Evolutionary conservation across 2,113 vertebrate genomes (phyloP).

Genomic region (Cyanoramphus novaezelandiae): DNA sequence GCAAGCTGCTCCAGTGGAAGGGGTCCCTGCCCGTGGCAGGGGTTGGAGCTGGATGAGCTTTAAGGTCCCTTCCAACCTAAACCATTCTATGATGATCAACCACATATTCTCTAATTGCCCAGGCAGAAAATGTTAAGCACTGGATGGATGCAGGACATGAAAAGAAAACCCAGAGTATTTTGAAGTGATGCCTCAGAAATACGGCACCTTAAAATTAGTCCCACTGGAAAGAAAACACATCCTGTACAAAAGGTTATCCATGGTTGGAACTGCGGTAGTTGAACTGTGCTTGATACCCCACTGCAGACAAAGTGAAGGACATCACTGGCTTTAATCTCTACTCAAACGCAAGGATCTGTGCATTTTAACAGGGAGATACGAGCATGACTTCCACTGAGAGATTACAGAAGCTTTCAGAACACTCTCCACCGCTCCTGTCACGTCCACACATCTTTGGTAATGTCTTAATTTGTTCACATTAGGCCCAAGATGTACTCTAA

Average conservation of each 20-base stretch:
- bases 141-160: background rate
- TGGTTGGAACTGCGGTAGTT: background rate
- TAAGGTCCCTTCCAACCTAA: background rate
- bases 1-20: background rate
- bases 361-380: accelerated
- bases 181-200: background rate
- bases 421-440: accelerated
- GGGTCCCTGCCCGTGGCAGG: accelerated
- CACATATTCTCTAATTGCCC: too few relatives aligned
- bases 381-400: background rate
- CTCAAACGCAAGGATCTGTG: too few relatives aligned
- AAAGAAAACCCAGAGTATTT: background rate
- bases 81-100: background rate
- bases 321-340: background rate
- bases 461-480: background rate
- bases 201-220: accelerated
- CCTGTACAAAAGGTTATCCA: background rate
- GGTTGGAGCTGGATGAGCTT: accelerated
- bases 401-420: background rate
- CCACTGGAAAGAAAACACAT: background rate
- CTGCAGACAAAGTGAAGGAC: background rate
- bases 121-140: background rate
- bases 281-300: accelerated
- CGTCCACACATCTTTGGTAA: background rate
- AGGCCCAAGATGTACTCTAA: background rate